A percentile compares a stretch with the other conserved stretches of the same genome.
Conservation (phyloP, 2,797 vertebrate species). For the Sarcophilus harrisii region DNA sequence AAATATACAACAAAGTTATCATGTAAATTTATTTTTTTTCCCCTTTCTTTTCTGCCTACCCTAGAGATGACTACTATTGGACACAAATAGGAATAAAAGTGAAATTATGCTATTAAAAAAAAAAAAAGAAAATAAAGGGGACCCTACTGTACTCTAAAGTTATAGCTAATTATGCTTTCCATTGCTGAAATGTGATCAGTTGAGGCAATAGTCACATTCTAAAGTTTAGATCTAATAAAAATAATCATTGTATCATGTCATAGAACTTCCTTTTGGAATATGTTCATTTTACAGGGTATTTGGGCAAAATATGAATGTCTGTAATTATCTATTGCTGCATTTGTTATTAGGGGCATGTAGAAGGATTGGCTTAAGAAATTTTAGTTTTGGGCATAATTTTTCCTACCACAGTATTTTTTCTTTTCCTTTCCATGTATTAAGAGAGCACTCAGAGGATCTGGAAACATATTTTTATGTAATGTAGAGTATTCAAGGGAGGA, state of each 20-base stretch:
- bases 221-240: neutral
- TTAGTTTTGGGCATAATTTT: conserved; percentile 74
- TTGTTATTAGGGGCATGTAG: conserved; percentile 75
- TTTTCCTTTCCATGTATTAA: conserved; percentile 59
- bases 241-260: conserved; percentile 8
- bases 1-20: too few relatives aligned
- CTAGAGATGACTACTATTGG: too few relatives aligned
- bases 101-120: too few relatives aligned
- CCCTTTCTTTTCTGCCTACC: too few relatives aligned
- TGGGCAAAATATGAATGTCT: conserved; percentile 68
- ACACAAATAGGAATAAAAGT: too few relatives aligned
- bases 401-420: neutral
- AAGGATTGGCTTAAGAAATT: conserved; percentile 76
- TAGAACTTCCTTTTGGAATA: conserved; percentile 64
- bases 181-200: conserved; percentile 38
- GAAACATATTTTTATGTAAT: conserved; percentile 57
- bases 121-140: neutral
- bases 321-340: conserved; percentile 76
- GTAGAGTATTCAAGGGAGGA: conserved; percentile 3
- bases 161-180: neutral
- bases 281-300: conserved; percentile 59
- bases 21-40: too few relatives aligned
- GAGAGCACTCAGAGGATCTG: conserved; percentile 46
- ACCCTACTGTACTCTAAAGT: fast-evolving
- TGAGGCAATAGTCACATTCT: neutral